Evolutionary conservation across 2,113 vertebrate genomes (phyloP).

Genomic region (Regulus satrapa): DNA sequence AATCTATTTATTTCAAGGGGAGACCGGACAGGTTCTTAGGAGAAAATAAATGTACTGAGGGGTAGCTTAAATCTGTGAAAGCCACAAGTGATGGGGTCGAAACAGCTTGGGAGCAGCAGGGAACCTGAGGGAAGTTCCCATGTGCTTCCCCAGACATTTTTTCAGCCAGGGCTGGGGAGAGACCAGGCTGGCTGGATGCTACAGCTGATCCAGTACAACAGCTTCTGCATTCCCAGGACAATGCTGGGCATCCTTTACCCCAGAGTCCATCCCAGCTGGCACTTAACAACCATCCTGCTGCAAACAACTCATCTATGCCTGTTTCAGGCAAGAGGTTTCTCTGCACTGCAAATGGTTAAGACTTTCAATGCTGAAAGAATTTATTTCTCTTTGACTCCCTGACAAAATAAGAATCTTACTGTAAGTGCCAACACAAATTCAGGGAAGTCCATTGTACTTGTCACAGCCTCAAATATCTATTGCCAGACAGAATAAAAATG

Average conservation of each 20-base stretch:
- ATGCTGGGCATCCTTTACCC: neutral
- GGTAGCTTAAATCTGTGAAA: neutral
- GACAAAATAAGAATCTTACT: neutral
- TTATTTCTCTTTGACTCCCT: neutral
- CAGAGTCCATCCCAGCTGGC: too few relatives aligned
- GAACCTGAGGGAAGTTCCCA: neutral
- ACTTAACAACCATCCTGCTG: neutral
- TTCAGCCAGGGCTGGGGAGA: neutral
- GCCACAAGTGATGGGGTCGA: neutral
- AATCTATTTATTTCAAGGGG: neutral
- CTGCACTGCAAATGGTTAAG: neutral
- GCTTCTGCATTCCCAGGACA: neutral
- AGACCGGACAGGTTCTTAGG: neutral
- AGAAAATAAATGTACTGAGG: neutral
- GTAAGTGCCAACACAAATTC: neutral
- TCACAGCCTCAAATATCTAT: neutral
- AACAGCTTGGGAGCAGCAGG: neutral
- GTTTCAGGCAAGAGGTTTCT: neutral
- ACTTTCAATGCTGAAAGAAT: neutral
- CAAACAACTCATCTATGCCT: neutral
- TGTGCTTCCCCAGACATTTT: neutral
- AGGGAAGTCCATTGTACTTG: neutral
- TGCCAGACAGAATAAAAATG: neutral
- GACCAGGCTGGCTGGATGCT: neutral
- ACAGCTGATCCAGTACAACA: rapidly evolving